Evolutionary conservation across 2,113 vertebrate species (phyloP), one percentile per base, ranked within the genome.

Genomic region (Psittacara wagleri): DNA sequence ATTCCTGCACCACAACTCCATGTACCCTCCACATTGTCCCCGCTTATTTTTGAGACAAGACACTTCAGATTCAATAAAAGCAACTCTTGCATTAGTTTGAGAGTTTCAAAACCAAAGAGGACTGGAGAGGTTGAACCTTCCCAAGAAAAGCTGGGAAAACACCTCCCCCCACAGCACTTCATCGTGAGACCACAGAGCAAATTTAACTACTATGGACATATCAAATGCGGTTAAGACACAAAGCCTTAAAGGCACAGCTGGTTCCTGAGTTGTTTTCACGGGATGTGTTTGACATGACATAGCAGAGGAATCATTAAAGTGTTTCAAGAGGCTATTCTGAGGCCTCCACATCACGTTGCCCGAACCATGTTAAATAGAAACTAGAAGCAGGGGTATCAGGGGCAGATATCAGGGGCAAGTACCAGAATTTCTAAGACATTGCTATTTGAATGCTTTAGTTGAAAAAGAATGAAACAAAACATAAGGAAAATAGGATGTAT

Each of bases 141-240:
- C 63, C 55, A 41, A 69, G 35, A 15, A 90, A 75, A 63, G 20
- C 64, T 64, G 39, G 0, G 0, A 76, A 88, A 75, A 25, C 44
- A 13, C 31, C 10, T 63, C 59, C 4, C 13, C 23, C 24, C 29
- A 2, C 16, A 37, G 15, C 0, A 0, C 12, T 24, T n/a, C 51
- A 52, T 54, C 0, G 0, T 43, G 51, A 90, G 64, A 51, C 14
- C 5, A 2, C 4, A 1, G 63, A 59, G 28, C 67, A 83, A 90
- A 43, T 18, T 8, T 3, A n/a, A 11, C 44, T 76, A 28, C 59
- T 44, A 46, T 24, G 35, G 19, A 48, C 37, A 4, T 19, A 18
- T 6, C 35, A 16, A 4, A 67, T 15, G 2, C 5, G 0, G 28
- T 7, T 79, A 70, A 37, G 70, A 35, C 54, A 46, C 29, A 74